phyloP scores from a whole-genome alignment of 2,888 invertebrate species.

The Drosophila parthenogenetica region DNA sequence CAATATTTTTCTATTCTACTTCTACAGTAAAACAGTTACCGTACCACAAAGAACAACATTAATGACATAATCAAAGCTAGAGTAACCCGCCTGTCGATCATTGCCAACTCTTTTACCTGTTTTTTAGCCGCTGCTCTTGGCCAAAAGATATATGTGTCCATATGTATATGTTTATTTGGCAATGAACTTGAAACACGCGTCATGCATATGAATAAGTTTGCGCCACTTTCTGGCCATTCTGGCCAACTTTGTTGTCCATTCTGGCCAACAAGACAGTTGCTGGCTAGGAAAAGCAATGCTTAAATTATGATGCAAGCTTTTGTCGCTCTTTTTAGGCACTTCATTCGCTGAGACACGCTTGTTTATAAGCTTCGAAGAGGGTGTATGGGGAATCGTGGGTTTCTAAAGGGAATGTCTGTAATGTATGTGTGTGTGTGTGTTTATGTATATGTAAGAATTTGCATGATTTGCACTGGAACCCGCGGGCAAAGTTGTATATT shows the following conservation, averaged over 20 bases:
- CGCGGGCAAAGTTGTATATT: slow-evolving; percentile 50
- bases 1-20: too few species aligned
- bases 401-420: too few species aligned
- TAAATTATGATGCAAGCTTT: slow-evolving; percentile 7
- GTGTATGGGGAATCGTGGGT: neutral
- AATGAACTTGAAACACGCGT: slow-evolving; percentile 83
- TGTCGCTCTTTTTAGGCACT: slow-evolving; percentile 19
- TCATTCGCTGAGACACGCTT: slow-evolving; percentile 11
- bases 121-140: slow-evolving; percentile 7
- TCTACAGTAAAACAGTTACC: too few species aligned
- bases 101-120: neutral
- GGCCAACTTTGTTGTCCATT: slow-evolving; percentile 45
- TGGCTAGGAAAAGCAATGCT: slow-evolving; percentile 25
- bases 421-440: neutral
- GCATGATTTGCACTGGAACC: slow-evolving; percentile 53
- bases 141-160: slow-evolving; percentile 3
- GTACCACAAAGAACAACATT: neutral
- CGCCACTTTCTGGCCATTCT: slow-evolving; percentile 59
- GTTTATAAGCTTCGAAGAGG: slow-evolving; percentile 1
- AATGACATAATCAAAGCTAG: neutral
- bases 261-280: slow-evolving; percentile 51
- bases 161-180: slow-evolving; percentile 65
- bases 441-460: slow-evolving; percentile 32
- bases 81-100: neutral
- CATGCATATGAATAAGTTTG: slow-evolving; percentile 66